A percentile compares a stretch with the other conserved stretches of the same genome.
Evolutionary conservation across 1,140 invertebrate genomes (phyloP).

Genomic region (Parapsyche elsis): DNA sequence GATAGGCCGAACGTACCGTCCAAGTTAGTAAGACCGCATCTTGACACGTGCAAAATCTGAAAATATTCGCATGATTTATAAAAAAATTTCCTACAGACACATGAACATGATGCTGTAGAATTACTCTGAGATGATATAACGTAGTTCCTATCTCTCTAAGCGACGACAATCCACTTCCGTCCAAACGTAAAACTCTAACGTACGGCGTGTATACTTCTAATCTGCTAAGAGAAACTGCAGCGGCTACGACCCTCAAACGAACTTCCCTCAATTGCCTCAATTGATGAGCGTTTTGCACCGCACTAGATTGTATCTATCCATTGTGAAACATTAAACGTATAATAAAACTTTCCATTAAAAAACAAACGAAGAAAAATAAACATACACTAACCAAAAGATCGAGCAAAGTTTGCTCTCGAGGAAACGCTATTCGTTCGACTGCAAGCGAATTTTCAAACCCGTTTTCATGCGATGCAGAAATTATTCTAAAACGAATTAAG

Average conservation of each 20-base stretch:
- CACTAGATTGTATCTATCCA: slow-evolving; percentile 65
- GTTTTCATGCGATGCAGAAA: slow-evolving; percentile 1
- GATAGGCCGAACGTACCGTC: slow-evolving; percentile 74
- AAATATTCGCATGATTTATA: slow-evolving; percentile 49
- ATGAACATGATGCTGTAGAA: neutral
- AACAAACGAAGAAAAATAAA: slow-evolving; percentile 6
- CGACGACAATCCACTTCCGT: slow-evolving; percentile 73
- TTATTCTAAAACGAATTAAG: slow-evolving; percentile 1
- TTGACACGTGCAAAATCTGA: slow-evolving; percentile 72
- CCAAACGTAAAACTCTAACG: slow-evolving; percentile 70
- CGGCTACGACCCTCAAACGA: slow-evolving; percentile 71
- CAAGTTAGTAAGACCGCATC: slow-evolving; percentile 72
- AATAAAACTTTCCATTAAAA: neutral
- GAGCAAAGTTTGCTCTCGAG: slow-evolving; percentile 69
- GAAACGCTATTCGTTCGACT: slow-evolving; percentile 68
- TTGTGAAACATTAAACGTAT: neutral
- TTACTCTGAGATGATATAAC: slow-evolving; percentile 67
- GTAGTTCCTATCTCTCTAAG: slow-evolving; percentile 76
- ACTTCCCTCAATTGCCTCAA: slow-evolving; percentile 69
- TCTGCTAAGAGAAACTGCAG: slow-evolving; percentile 70
- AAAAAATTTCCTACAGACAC: neutral
- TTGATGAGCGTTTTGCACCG: slow-evolving; percentile 69
- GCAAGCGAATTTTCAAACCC: neutral
- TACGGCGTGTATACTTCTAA: slow-evolving; percentile 71
- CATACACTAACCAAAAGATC: slow-evolving; percentile 67